Conservation (phyloP, 2,797 vertebrate genomes). For the Neosilurus mollespiculum region DNA sequence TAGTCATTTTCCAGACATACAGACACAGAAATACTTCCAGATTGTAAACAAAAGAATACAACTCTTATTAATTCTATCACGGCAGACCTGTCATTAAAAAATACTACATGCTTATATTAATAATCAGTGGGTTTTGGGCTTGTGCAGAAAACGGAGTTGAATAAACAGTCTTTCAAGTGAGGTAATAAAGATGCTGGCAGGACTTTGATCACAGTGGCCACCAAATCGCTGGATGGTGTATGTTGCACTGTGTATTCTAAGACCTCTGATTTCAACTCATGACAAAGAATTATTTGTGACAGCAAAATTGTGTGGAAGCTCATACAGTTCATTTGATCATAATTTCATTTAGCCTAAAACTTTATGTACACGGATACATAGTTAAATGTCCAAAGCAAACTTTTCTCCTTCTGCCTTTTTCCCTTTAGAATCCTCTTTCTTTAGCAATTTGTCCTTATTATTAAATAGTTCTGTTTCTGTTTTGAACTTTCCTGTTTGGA, state of each 20-base stretch:
- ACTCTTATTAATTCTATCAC: too few relatives aligned
- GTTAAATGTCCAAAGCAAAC: neutral
- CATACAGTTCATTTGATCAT: neutral
- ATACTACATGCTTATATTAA: neutral
- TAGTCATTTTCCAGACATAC: too few relatives aligned
- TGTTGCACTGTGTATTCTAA: neutral
- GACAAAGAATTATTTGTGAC: neutral
- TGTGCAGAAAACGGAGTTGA: neutral
- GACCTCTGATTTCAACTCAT: neutral
- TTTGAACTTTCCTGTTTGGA: constrained; percentile 8
- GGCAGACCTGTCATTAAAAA: neutral
- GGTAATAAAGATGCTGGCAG: neutral
- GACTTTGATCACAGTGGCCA: neutral
- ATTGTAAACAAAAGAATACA: too few relatives aligned
- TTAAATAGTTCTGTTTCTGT: neutral
- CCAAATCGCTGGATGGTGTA: too few relatives aligned
- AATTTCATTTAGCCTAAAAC: neutral
- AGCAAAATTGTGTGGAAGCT: neutral
- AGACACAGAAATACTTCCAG: too few relatives aligned
- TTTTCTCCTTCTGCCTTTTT: neutral
- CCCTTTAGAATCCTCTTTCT: neutral
- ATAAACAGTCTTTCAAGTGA: neutral
- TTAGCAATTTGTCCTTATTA: constrained; percentile 3
- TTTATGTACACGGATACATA: neutral
- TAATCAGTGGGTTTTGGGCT: neutral